These are phyloP conservation scores for Hemitrygon akajei DNA, from an alignment of 2,797 vertebrate species.

Conservation along the genomic window DNA sequence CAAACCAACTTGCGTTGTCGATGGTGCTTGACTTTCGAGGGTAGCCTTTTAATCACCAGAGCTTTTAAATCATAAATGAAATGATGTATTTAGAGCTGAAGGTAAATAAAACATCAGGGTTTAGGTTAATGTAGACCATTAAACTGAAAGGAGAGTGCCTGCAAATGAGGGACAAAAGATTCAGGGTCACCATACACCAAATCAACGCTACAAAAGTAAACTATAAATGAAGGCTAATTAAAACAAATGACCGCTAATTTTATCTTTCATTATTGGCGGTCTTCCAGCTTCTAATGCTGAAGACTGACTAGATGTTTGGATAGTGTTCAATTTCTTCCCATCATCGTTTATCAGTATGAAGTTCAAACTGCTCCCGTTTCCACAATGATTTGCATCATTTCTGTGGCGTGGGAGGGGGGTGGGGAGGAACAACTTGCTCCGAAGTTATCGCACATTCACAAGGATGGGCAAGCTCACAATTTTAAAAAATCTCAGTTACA, in stretches of 20 bases:
- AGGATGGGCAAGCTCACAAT: not conserved
- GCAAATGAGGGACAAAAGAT: not conserved
- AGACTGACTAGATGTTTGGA: not conserved
- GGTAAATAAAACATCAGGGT: not conserved
- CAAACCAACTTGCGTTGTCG: too few species aligned
- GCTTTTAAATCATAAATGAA: not conserved
- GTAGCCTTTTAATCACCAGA: not conserved
- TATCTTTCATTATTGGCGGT: not conserved
- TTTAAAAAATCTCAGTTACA: not conserved
- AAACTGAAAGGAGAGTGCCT: not conserved
- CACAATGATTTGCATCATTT: not conserved
- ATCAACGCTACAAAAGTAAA: not conserved
- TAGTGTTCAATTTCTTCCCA: not conserved
- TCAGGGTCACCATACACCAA: not conserved
- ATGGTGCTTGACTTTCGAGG: not conserved
- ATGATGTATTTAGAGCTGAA: not conserved
- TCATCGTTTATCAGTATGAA: not conserved
- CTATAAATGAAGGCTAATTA: not conserved
- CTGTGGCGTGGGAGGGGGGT: rapidly evolving
- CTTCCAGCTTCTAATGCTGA: not conserved
- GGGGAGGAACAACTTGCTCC: not conserved
- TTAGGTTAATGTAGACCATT: not conserved
- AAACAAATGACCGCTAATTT: not conserved
- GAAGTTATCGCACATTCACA: not conserved
- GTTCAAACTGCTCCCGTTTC: not conserved